Evolutionary conservation across 2,888 invertebrate species (phyloP).

Genomic region (Ophion ventricosus): DNA sequence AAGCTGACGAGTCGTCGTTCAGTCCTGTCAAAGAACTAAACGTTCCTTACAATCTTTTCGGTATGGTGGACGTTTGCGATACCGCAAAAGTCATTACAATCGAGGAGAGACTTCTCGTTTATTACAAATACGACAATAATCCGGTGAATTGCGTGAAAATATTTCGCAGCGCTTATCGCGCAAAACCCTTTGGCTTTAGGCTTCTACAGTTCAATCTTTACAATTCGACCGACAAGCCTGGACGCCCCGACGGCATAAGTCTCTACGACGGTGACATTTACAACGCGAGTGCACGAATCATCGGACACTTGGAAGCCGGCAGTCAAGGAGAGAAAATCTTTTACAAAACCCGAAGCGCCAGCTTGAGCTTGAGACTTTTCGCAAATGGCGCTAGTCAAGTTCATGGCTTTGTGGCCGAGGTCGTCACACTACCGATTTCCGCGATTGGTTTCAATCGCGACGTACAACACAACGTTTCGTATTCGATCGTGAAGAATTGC

Average conservation of each 20-base stretch:
- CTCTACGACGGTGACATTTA: constrained; percentile 97
- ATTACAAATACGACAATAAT: constrained; percentile 98
- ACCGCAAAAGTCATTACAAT: constrained; percentile 95
- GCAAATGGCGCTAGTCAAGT: constrained; percentile 97
- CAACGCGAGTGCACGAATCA: constrained; percentile 90
- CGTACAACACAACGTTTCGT: constrained; percentile 94
- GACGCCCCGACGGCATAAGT: constrained; percentile 92
- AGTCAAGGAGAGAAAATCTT: constrained; percentile 89
- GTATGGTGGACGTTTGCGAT: constrained; percentile 98
- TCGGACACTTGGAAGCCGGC: constrained; percentile 90
- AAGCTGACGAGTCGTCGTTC: constrained; percentile 94
- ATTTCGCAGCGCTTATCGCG: constrained; percentile 93
- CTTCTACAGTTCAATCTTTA: constrained; percentile 96
- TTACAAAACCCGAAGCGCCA: constrained; percentile 90
- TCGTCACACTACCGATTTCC: constrained; percentile 96
- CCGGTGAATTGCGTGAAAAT: constrained; percentile 99
- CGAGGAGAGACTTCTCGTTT: constrained; percentile 95
- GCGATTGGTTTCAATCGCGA: constrained; percentile 95
- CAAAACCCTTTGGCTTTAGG: constrained; percentile 95
- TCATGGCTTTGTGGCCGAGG: constrained; percentile 98
- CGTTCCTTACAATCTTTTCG: constrained; percentile 95
- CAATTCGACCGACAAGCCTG: constrained; percentile 92
- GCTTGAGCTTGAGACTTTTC: constrained; percentile 94
- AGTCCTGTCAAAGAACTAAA: constrained; percentile 91
- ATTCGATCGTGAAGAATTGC: constrained; percentile 91